Percentiles rank a stretch among this genome's conserved stretches.
These are phyloP conservation scores for Psylliodes chrysocephalus DNA, from an alignment of 2,888 invertebrate species.

Conservation along the genomic window DNA sequence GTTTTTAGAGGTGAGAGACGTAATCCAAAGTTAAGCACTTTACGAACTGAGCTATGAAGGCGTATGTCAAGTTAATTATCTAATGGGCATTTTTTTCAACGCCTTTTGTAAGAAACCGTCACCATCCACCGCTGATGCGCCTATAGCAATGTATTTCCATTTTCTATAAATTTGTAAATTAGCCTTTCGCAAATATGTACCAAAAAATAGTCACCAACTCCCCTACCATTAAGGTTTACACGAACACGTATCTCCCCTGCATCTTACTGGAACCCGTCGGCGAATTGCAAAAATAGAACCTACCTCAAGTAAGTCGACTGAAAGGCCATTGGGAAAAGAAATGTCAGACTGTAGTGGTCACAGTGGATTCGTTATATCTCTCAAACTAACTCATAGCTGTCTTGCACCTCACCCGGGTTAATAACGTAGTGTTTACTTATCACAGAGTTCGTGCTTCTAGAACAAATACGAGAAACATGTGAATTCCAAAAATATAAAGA, in stretches of 20 bases:
- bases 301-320: background rate
- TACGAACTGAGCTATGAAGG: too few species aligned
- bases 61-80: too few species aligned
- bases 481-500: background rate
- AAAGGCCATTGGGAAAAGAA: slow-evolving; percentile 5
- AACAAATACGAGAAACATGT: background rate
- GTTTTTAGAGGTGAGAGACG: too few species aligned
- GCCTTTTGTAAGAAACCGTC: too few species aligned
- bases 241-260: background rate
- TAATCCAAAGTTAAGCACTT: too few species aligned
- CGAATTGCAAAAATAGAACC: background rate
- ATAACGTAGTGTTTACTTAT: slow-evolving; percentile 5
- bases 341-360: background rate
- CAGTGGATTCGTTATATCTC: too few species aligned
- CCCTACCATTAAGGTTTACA: background rate
- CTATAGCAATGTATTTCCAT: too few species aligned
- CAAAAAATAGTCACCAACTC: too few species aligned
- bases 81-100: too few species aligned
- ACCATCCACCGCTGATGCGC: too few species aligned
- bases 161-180: too few species aligned
- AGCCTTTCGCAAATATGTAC: too few species aligned
- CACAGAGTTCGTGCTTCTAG: background rate
- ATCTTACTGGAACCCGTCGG: background rate
- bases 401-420: background rate
- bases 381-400: background rate